Evolutionary conservation across 2,797 vertebrate species (phyloP), one percentile per base, ranked within the genome.

Genomic region (Galagoides demidoff): DNA sequence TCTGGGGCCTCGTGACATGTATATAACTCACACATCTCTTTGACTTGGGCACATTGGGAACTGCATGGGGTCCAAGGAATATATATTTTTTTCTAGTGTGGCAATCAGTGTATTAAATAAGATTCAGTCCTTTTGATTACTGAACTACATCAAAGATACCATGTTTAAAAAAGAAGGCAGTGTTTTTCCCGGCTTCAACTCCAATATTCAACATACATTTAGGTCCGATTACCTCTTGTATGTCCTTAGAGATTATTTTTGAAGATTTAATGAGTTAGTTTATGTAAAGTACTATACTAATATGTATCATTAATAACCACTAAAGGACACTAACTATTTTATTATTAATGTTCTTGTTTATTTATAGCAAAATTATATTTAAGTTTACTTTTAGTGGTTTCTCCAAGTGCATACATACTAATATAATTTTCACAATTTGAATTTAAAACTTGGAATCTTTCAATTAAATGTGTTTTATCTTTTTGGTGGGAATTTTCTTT

Each of bases 71-170:
- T 52, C 49, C 49, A 52, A 16, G 49, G 49, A 16, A 52, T 14
- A 52, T 16, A n/a, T 52, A 16, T 17, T 52, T 52, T 16, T 52
- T 52, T 14, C 49, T 52, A 52, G 49, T 52, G 49, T 52, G 49
- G 14, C 49, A 52, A 52, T 52, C 49, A 52, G 14, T 52, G 14
- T 52, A 14, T 52, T 52, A 96, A 97, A 96, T 98, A 87, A 97
- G 97, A 96, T 96, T 90, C 0, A 0, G 83, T 74, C 83, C 97
- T 97, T 94, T 84, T 96, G 90, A 86, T 96, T 88, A 25, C 34
- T 78, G 97, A 98, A 82, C 94, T 96, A 79, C 96, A 92, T 97
- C 96, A 92, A 79, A 96, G 93, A 90, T 92, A 3, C 77, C 59
- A 49, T 68, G 88, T 97, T 74, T 0, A 45, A 39, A 59, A 43